phyloP scores from a whole-genome alignment of 2,888 invertebrate species.

The Cataglyphis albicans region DNA sequence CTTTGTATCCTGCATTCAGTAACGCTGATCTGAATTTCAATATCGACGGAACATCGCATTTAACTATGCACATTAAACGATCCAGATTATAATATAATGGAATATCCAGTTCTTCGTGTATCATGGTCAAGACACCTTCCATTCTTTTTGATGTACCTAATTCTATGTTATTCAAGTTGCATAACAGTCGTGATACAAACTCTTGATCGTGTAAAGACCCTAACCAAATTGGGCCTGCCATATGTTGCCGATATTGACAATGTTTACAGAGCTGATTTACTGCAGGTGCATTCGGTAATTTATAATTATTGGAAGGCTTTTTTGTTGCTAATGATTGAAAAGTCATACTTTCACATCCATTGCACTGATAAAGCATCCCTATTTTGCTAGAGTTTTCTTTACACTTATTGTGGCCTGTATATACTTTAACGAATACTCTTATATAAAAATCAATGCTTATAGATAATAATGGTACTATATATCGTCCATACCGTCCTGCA shows the following conservation, averaged over 20 bases:
- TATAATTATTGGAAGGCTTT: slow-evolving; percentile 88
- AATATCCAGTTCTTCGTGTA: slow-evolving; percentile 94
- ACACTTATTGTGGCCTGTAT: slow-evolving; percentile 92
- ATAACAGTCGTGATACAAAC: slow-evolving; percentile 91
- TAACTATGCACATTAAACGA: slow-evolving; percentile 86
- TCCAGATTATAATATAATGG: slow-evolving; percentile 96
- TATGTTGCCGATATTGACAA: slow-evolving; percentile 92
- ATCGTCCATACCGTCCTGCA: slow-evolving; percentile 96
- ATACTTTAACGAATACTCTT: slow-evolving; percentile 95
- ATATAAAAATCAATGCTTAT: slow-evolving; percentile 99
- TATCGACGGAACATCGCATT: slow-evolving; percentile 81
- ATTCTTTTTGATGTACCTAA: slow-evolving; percentile 92
- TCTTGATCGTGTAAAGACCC: slow-evolving; percentile 92
- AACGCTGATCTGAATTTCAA: slow-evolving; percentile 92
- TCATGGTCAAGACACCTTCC: slow-evolving; percentile 92
- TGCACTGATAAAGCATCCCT: slow-evolving; percentile 95
- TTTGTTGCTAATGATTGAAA: slow-evolving; percentile 92
- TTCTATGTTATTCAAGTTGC: slow-evolving; percentile 78
- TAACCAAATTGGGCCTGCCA: slow-evolving; percentile 98
- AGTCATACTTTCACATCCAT: slow-evolving; percentile 93
- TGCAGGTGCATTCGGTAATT: slow-evolving; percentile 90
- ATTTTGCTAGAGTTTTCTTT: slow-evolving; percentile 95
- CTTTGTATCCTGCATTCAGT: slow-evolving; percentile 95
- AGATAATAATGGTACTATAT: slow-evolving; percentile 96
- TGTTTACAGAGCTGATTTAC: slow-evolving; percentile 90